phyloP scores from a whole-genome alignment of 2,797 vertebrate genomes.

The Fundulus diaphanus region DNA sequence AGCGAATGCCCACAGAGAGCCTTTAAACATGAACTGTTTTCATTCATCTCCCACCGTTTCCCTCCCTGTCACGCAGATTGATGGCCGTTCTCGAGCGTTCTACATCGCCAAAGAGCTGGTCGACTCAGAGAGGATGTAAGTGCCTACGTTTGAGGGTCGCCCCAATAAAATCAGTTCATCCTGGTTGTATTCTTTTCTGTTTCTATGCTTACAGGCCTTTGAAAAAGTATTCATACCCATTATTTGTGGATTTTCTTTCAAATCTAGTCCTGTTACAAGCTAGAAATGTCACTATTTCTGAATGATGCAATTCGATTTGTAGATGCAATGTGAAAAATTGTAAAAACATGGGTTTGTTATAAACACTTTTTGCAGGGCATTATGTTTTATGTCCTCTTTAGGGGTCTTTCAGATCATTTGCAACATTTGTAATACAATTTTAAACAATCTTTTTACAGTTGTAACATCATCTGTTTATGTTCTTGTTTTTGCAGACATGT shows the following conservation, averaged over 20 bases:
- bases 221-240: background rate
- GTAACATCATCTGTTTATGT: constrained; percentile 27
- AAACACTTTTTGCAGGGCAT: background rate
- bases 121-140: constrained; percentile 94
- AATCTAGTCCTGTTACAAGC: background rate
- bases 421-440: constrained; percentile 22
- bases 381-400: constrained; percentile 37
- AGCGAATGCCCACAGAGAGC: constrained; percentile 55
- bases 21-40: constrained; percentile 64
- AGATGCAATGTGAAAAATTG: background rate
- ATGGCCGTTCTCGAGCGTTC: constrained; percentile 90
- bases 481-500: constrained; percentile 87
- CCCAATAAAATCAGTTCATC: background rate
- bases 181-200: background rate
- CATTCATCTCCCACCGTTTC: constrained; percentile 67
- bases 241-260: background rate
- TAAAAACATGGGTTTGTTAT: background rate
- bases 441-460: constrained; percentile 24
- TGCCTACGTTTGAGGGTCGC: constrained; percentile 45
- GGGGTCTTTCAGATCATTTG: constrained; percentile 46
- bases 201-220: constrained; percentile 10
- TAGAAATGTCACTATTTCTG: background rate
- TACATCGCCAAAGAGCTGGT: constrained; percentile 90
- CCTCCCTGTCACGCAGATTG: constrained; percentile 82
- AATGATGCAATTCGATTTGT: background rate